A percentile compares a stretch with the other conserved stretches of the same genome.
These are phyloP conservation scores for Phrixothrix hirtus DNA, from an alignment of 2,888 invertebrate genomes.

Conservation along the genomic window DNA sequence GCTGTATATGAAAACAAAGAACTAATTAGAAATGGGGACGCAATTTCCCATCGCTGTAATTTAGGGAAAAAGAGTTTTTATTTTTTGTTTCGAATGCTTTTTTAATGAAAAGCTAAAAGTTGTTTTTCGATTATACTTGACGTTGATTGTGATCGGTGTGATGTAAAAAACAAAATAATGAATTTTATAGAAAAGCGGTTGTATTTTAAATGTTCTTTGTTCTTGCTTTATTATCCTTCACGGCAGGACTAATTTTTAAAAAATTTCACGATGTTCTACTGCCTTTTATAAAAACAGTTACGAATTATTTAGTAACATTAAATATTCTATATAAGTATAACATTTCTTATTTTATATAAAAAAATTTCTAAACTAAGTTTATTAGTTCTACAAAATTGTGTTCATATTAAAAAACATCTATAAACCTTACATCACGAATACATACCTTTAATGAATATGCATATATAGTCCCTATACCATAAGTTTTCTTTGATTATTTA, in stretches of 20 bases:
- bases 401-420: no score
- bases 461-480: no score
- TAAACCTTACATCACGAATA: no score
- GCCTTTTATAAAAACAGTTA: no score
- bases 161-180: constrained; percentile 6
- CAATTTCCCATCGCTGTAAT: not conserved
- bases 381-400: no score
- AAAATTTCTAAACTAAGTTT: no score
- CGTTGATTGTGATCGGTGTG: not conserved
- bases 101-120: not conserved
- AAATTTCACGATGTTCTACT: no score
- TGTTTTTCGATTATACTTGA: not conserved
- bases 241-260: no score
- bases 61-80: not conserved
- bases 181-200: constrained; percentile 5
- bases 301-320: not conserved
- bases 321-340: not conserved
- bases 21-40: not conserved
- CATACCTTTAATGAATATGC: no score
- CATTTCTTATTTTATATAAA: no score
- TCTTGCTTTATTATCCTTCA: not conserved
- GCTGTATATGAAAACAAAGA: not conserved
- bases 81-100: not conserved
- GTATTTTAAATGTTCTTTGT: constrained; percentile 7
- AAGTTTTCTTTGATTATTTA: no score